These are phyloP conservation scores for Eupithecia dodoneata DNA, from an alignment of 2,888 invertebrate species.

Conservation along the genomic window DNA sequence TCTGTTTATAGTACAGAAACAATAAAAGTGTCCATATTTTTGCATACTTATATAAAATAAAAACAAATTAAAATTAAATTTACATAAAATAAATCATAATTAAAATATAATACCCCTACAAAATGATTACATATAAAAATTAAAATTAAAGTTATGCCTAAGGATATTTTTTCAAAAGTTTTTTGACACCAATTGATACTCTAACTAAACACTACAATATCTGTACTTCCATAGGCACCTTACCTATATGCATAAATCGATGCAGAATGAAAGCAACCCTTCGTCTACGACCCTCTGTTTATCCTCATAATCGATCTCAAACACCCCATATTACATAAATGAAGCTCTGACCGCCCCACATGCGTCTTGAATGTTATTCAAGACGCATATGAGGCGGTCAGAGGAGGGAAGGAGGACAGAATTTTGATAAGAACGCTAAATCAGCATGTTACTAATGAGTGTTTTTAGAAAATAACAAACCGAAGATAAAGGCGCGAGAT, in stretches of 20 bases:
- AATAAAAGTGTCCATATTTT: no score
- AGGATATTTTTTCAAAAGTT: no score
- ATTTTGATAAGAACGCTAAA: neutral
- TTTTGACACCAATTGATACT: neutral
- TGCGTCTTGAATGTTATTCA: conserved; percentile 3
- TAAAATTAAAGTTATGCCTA: no score
- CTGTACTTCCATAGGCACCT: neutral
- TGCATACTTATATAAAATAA: no score
- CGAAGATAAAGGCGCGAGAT: neutral
- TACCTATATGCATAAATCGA: neutral
- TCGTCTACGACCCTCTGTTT: conserved; percentile 6
- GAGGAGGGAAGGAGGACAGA: conserved; percentile 5
- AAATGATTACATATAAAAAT: no score
- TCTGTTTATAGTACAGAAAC: no score
- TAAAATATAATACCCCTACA: no score
- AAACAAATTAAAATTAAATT: no score
- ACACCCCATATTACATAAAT: conserved; percentile 11
- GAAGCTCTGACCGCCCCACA: neutral
- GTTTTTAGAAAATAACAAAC: neutral
- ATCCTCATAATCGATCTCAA: conserved; percentile 6
- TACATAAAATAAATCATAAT: no score
- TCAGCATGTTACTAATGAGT: neutral
- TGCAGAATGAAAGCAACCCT: neutral
- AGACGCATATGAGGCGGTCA: no score
- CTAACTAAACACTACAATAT: neutral